Base-by-base conservation (phyloP, 2,888 invertebrate genomes). In the Drosophila mimetica region DNA sequence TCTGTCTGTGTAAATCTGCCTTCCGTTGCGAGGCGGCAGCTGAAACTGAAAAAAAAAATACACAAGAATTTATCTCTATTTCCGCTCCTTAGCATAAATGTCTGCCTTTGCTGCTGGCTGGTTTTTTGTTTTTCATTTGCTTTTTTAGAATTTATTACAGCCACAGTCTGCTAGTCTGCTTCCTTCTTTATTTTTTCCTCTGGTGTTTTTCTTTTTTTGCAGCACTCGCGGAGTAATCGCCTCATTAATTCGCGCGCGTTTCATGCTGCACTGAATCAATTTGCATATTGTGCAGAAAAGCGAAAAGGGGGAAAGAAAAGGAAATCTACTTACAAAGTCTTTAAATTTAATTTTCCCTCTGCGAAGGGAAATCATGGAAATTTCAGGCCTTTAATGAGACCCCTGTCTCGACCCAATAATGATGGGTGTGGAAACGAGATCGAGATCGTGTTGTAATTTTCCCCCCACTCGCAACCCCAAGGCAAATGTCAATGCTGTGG, bases 241-340 rank as follows among this genome's bases (percentile, higher is more conserved):
- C 79, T 84, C 87, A 89, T 89, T 88, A 87, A 89, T 87, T 89
- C 89, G 75, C 84, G 75, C 86, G 75, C 76, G 67, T 86, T 84
- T 83, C 86, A 88, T 77, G 85, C 79, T 86, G 87, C 87, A 86
- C 71, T 83, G 88, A 75, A 80, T 79, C 77, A 75, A 83, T 88
- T 89, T 88, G 85, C 85, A 85, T 88, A 80, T 83, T 86, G 75
- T 78, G 81, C 86, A 84, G 82, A 87, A 71, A 64, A 78, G 69
- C 46, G 34, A 44, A 70, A 66, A 63, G 39, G 14, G n/a, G 14
- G n/a, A 41, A 59, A 60, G 46, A 61, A 74, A 84, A 71, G 55
- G 59, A 81, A 81, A 71, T 85, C 82, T 76, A 78, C 85, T 87
- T 85, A 78, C 85, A 78, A 70, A 85, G 85, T 85, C 76, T 87